Base-by-base conservation (phyloP, 1,140 invertebrate species). In the Tribolium madens region DNA sequence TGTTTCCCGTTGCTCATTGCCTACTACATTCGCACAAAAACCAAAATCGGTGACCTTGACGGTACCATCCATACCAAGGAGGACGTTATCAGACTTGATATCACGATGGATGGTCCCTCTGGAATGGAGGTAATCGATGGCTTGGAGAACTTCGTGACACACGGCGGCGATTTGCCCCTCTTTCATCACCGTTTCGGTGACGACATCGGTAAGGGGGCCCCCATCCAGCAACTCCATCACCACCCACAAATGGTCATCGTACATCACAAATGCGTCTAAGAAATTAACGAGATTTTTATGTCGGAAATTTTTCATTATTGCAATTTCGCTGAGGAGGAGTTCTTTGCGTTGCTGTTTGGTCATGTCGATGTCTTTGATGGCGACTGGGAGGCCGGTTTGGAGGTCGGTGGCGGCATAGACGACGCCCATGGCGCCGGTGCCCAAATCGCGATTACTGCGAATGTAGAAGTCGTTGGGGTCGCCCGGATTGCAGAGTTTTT, bases 31-130 rank as follows among this genome's bases (percentile, higher is more conserved):
- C 76, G 96, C 91, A 88, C 97, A 99, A 86, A 99, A 99, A 14
- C 98, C 98, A 87, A 99, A 99, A 87, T 99, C 98, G 10, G 97
- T 99, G 0, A 99, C 93, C 91, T 99, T 99, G 0, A 99, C 97
- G 42, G 91, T 91, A 9, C 98, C 98, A 86, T 98, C 96, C 95
- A 98, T 97, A 46, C 97, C 97, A 0, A 99, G 88, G 7, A 99
- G 89, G 73, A 99, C 94, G 86, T 99, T 99, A 85, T 99, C 97
- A 21, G 95, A 97, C 85, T 98, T 98, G 46, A 99, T 98, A 84
- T 98, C 97, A 78, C 95, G 90, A 83, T 97, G 95, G 79, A 97
- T 96, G 17, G 95, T 96, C n/a, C 94, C 94, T 84, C 94, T 95
- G 13, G 91, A 91, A 85, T 98, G 97, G 12, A 98, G 87, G 86